Evolutionary conservation across 2,113 vertebrate species (phyloP).

Genomic region (Cebidichthys violaceus): DNA sequence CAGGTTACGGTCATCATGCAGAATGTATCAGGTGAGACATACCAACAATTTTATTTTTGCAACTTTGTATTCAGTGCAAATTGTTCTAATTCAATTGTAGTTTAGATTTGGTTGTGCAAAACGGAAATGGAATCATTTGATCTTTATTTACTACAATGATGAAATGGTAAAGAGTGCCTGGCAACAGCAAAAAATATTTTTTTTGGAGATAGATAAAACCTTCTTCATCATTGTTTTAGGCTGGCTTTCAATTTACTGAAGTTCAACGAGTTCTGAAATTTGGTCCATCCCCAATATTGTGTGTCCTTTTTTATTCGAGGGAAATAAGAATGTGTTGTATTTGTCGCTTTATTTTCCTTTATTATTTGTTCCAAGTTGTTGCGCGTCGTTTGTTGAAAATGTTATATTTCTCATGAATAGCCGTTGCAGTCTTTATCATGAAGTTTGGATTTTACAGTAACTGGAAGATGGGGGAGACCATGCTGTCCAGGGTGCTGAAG

Average conservation of each 20-base stretch:
- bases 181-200: neutral
- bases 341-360: neutral
- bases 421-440: neutral
- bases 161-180: neutral
- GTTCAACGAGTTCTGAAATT: neutral
- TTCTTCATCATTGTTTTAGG: neutral
- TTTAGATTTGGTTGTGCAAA: neutral
- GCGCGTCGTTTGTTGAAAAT: neutral
- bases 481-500: slow-evolving; percentile 58
- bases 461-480: neutral
- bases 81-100: neutral
- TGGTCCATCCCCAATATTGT: neutral
- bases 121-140: neutral
- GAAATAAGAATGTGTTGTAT: neutral
- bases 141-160: neutral
- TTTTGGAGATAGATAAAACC: neutral
- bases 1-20: slow-evolving; percentile 82
- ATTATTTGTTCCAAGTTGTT: neutral
- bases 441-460: neutral
- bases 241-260: neutral
- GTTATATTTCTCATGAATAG: neutral
- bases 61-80: neutral
- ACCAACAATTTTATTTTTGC: neutral
- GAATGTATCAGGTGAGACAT: slow-evolving; percentile 89
- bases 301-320: neutral